Evolutionary conservation across 2,888 invertebrate genomes (phyloP), one percentile per base, ranked within the genome.

Genomic region (Mellilla xanthometata): DNA sequence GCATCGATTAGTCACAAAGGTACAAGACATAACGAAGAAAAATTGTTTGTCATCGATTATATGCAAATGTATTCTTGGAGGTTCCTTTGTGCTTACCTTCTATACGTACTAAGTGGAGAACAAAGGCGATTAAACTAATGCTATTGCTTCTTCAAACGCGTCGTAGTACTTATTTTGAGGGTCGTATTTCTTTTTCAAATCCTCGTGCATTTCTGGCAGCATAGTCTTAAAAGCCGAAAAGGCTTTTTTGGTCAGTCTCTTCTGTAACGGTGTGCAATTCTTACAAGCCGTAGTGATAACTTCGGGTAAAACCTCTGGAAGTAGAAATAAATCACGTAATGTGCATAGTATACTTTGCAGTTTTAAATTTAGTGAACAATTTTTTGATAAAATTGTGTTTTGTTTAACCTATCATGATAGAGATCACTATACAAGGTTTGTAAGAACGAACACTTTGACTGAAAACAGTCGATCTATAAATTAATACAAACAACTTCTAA

Each of bases 181-280:
- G 70, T 95, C 95, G 65, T 92, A 93, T 77, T 93, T 94, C 28
- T 71, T 84, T 67, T 92, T 91, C 22, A 95, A 77, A 48, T 91
- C 81, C 1, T 86, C 89, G 90, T 93, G 94, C 65, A 90, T 80
- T 0, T 91, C 88, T 0, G 92, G 91, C 60, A 93, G 91, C 35
- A 92, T 83, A 33, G 90, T 89, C 46, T 92, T 91, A 59, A 95
- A 88, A 49, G 87, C 92, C 31, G 90, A 87, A 49, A 95, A 91
- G 1, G 94, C 91, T 70, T 92, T 93, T 58, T 67, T 60, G 0
- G 76, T 77, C 8, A 92, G 91, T 45, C 85, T 78, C 47, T 87
- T 91, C 66, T 94, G 81, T 0, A 70, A 65, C 0, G 76, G 75
- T 0, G 77, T 60, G 32, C 83, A 84, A 63, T 72, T 79, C 3